phyloP scores from a whole-genome alignment of 2,888 invertebrate genomes.

The Agapostemon virescens region DNA sequence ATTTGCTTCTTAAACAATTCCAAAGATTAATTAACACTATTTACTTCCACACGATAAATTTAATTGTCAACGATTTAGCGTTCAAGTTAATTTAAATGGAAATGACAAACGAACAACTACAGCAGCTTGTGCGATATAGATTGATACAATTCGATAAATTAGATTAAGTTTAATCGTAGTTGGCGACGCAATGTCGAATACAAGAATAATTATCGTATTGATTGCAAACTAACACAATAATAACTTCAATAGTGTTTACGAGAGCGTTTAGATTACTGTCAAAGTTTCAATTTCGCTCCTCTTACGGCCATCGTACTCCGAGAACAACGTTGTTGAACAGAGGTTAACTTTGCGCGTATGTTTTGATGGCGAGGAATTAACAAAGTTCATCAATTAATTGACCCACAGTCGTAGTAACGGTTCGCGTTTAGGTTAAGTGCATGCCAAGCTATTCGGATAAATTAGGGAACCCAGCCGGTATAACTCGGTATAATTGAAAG shows the following conservation, averaged over 20 bases:
- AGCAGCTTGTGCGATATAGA: not conserved
- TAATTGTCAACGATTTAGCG: too few species aligned
- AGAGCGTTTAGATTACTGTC: not conserved
- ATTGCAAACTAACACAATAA: not conserved
- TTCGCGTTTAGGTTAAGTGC: constrained; percentile 33
- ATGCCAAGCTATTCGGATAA: constrained; percentile 53
- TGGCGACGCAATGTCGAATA: not conserved
- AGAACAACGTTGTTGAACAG: not conserved
- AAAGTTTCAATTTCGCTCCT: constrained; percentile 10
- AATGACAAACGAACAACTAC: too few species aligned
- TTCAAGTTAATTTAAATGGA: too few species aligned
- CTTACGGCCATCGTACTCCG: not conserved
- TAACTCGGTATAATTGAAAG: constrained; percentile 58
- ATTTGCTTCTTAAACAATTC: too few species aligned
- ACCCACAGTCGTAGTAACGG: constrained; percentile 43
- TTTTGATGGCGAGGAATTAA: constrained; percentile 40
- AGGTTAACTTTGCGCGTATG: constrained; percentile 18
- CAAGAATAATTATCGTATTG: not conserved
- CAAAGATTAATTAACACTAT: too few species aligned
- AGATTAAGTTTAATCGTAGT: not conserved
- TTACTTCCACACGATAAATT: too few species aligned
- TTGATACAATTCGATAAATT: not conserved
- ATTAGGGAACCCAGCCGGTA: constrained; percentile 53
- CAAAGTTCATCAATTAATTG: constrained; percentile 62
- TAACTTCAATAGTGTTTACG: not conserved